Base-by-base conservation (phyloP, 2,797 vertebrate genomes). In the Selene dorsalis region DNA sequence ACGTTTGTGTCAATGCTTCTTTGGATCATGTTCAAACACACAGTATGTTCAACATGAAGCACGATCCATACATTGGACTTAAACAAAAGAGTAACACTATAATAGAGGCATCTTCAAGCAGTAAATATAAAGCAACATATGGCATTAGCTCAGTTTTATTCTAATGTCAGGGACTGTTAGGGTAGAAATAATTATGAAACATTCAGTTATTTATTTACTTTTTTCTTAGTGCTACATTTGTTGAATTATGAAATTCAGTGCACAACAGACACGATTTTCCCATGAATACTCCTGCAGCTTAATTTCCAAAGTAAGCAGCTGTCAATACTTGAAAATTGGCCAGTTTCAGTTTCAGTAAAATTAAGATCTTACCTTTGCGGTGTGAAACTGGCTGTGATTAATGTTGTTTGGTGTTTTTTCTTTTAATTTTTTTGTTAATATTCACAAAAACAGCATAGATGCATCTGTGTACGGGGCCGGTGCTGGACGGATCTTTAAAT, bases 11-110 rank as follows among this genome's bases (percentile, higher is more conserved):
- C 73, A 65, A 22, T 53, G 61, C 18, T 30, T 61, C 39, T 66
- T 78, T 74, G 79, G 66, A 83, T 83, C 52, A 32, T 68, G 10
- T 43, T 69, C 39, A 72, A 74, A 84, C 41, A 45, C 14, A 35
- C 41, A 39, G 14, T 53, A 56, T 68, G 32, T 50, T 13, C 52
- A 64, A 67, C 63, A 55, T 59, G 18, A 50, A 56, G 28, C 39
- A 32, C 38, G 48, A 68, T 67, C 58, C 22, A 79, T 65, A 74
- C 24, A n/a, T 41, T 41, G 20, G 16, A 22, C 10, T 12, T 2
- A 24, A 26, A 56, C 18, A 20, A 26, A 45, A 35, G 7, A 38
- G 48, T 53, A 65, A 43, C 22, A 56, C 22, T 38, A 14, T 39
- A 18, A 14, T 2, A 16, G 9, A 18, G 17, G 14, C 28, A 28